These are phyloP conservation scores for Hassar affinis DNA, from an alignment of 2,113 vertebrate species.

Conservation along the genomic window DNA sequence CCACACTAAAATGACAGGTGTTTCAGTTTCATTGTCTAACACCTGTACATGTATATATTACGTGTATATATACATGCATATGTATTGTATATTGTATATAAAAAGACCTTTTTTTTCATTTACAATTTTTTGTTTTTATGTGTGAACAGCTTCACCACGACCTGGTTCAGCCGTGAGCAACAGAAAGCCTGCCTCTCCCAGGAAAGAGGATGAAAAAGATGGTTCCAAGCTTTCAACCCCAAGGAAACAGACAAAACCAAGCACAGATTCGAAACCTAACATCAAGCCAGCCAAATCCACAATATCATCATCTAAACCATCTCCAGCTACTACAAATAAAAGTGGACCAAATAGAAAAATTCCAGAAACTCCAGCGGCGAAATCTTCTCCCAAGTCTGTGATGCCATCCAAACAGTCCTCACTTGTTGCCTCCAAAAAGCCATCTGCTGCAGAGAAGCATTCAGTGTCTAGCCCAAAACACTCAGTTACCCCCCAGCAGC, in stretches of 20 bases:
- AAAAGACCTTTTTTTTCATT: no score
- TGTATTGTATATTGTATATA: no score
- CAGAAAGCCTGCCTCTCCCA: conserved; percentile 80
- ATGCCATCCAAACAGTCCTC: conserved; percentile 55
- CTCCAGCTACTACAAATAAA: conserved; percentile 51
- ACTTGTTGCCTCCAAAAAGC: conserved; percentile 57
- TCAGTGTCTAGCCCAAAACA: conserved; percentile 41
- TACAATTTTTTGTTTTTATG: no score
- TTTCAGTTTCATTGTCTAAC: no score
- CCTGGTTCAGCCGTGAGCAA: conserved; percentile 67
- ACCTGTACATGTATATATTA: no score
- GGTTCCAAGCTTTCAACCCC: conserved; percentile 66
- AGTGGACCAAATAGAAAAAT: conserved; percentile 63
- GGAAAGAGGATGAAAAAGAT: conserved; percentile 79
- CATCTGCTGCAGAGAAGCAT: conserved; percentile 56
- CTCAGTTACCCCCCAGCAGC: conserved; percentile 29
- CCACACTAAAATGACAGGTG: no score
- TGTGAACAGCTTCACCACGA: conserved; percentile 69
- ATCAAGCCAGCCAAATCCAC: conserved; percentile 69
- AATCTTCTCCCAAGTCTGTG: conserved; percentile 58
- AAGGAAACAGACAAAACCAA: conserved; percentile 77
- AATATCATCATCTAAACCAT: conserved; percentile 61
- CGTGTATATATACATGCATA: no score
- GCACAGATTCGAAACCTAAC: conserved; percentile 66
- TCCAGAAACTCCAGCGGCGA: conserved; percentile 54